Evolutionary conservation across 1,140 invertebrate species (phyloP).

Genomic region (Bombus confusus): DNA sequence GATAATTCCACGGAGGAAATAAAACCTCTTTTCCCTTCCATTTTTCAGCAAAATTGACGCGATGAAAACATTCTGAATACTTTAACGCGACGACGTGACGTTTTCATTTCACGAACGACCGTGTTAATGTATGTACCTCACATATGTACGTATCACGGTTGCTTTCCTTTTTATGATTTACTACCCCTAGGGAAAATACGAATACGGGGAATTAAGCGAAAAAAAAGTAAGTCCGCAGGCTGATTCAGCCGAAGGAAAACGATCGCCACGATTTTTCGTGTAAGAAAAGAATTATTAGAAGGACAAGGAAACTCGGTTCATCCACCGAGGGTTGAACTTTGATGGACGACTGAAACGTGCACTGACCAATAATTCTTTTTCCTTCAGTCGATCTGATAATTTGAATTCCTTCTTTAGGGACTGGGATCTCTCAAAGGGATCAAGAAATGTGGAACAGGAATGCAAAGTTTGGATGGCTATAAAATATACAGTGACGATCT

Average conservation of each 20-base stretch:
- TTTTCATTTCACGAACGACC: background rate
- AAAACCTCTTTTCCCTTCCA: background rate
- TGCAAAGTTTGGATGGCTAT: background rate
- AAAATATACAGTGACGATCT: background rate
- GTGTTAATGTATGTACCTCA: background rate
- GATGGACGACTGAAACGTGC: background rate
- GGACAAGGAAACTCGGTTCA: background rate
- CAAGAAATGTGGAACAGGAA: background rate
- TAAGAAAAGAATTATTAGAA: background rate
- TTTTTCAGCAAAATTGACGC: background rate
- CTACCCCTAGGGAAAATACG: background rate
- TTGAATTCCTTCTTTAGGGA: background rate
- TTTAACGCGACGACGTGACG: background rate
- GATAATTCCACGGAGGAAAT: too few relatives aligned
- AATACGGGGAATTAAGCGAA: background rate
- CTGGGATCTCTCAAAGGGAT: background rate
- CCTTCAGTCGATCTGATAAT: background rate
- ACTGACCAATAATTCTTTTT: background rate
- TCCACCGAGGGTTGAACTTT: background rate
- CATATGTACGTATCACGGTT: background rate
- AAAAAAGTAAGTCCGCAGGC: background rate
- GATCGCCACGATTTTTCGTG: background rate
- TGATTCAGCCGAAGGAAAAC: background rate
- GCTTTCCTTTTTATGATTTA: background rate
- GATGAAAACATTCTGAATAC: background rate